Conservation (phyloP, 2,113 vertebrate genomes). For the Zosterops japonicus region DNA sequence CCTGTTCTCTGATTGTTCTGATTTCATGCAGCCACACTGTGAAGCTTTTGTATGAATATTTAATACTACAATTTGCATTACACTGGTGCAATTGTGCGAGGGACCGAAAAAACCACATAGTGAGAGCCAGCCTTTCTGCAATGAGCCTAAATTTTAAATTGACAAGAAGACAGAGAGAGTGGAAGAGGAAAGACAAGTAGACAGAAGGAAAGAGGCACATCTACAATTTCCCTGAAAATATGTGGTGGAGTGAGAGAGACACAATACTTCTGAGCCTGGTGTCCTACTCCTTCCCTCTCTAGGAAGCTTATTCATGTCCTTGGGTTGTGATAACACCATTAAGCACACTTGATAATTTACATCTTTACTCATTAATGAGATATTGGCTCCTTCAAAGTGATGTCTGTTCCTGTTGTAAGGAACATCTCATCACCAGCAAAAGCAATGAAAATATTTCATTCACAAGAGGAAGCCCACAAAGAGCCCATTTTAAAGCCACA, state of each 20-base stretch:
- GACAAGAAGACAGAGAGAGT: not conserved
- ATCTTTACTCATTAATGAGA: not conserved
- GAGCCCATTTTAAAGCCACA: not conserved
- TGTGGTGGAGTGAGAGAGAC: not conserved
- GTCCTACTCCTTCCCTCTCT: not conserved
- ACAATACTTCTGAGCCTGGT: not conserved
- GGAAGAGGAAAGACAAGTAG: not conserved
- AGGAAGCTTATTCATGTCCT: not conserved
- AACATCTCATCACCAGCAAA: not conserved
- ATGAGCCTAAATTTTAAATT: slow-evolving; percentile 17
- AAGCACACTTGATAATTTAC: not conserved
- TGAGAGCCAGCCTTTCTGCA: not conserved
- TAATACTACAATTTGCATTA: slow-evolving; percentile 52
- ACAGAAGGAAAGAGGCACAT: not conserved
- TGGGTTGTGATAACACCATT: not conserved
- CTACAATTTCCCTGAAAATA: not conserved
- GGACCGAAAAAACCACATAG: not conserved
- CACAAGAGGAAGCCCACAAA: not conserved
- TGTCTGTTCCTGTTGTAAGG: not conserved
- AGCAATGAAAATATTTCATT: not conserved
- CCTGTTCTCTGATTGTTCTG: slow-evolving; percentile 48
- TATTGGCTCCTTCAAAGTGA: not conserved
- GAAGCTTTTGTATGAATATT: slow-evolving; percentile 63
- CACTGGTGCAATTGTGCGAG: not conserved
- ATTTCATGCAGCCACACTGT: slow-evolving; percentile 56